Percentiles rank a stretch among this genome's conserved stretches.
These are phyloP conservation scores for Euplexia lucipara DNA, from an alignment of 2,888 invertebrate genomes.

Conservation along the genomic window DNA sequence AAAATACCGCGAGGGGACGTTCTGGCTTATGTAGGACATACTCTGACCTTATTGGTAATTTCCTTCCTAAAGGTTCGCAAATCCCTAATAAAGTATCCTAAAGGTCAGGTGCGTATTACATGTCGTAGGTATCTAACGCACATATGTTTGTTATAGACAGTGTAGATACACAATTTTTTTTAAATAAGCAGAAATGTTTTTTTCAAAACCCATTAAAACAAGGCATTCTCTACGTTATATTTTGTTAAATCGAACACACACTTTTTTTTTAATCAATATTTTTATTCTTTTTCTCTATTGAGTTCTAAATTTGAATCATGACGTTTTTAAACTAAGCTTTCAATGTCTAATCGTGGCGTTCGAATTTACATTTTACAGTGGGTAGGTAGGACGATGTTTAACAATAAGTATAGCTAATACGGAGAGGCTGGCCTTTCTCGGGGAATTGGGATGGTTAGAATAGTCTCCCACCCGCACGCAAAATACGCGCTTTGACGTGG, in stretches of 20 bases:
- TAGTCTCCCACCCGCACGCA: too few species aligned
- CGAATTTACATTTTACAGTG: conserved; percentile 12
- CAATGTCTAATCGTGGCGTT: conserved; percentile 22
- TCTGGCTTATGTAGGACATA: conserved; percentile 15
- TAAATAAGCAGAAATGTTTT: too few species aligned
- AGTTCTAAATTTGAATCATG: neutral
- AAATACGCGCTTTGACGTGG: too few species aligned
- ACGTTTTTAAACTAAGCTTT: neutral
- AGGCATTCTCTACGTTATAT: neutral
- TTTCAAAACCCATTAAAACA: neutral
- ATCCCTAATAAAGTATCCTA: conserved; percentile 31
- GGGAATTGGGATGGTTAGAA: too few species aligned
- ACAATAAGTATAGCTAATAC: conserved; percentile 20
- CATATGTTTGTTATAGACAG: neutral
- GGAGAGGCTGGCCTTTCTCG: too few species aligned
- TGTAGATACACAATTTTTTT: neutral
- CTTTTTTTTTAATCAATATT: neutral
- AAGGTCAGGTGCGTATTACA: conserved; percentile 30
- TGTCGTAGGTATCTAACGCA: neutral
- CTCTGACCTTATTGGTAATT: conserved; percentile 36
- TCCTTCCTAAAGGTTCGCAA: conserved; percentile 27
- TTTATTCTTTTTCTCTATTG: neutral
- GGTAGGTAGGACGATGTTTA: neutral
- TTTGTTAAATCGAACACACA: neutral
- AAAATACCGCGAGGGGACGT: conserved; percentile 2